A percentile compares a stretch with the other conserved stretches of the same genome.
Conservation (phyloP, 2,888 invertebrate species). For the Oxycera nigricornis region DNA sequence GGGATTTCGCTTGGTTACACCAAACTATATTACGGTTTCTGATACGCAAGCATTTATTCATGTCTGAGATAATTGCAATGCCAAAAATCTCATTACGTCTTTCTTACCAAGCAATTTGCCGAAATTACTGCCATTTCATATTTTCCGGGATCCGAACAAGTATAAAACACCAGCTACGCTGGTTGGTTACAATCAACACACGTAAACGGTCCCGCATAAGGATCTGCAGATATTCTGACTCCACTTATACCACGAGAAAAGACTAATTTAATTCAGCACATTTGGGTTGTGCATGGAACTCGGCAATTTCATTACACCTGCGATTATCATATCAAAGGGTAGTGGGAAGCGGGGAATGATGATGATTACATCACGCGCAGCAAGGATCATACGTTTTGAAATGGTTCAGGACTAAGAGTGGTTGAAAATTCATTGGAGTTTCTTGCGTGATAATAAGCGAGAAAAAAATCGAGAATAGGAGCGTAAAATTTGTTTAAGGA, state of each 20-base stretch:
- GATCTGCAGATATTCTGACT: not conserved
- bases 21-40: too few species aligned
- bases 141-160: too few species aligned
- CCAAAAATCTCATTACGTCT: not conserved
- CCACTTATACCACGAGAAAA: not conserved
- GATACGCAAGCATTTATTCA: too few species aligned
- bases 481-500: too few species aligned
- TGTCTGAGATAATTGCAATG: not conserved
- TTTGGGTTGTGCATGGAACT: not conserved
- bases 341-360: not conserved
- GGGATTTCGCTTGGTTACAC: too few species aligned
- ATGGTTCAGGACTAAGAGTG: too few species aligned
- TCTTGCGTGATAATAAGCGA: too few species aligned
- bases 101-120: not conserved
- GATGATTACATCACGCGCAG: not conserved
- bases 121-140: not conserved
- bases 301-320: not conserved
- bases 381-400: too few species aligned
- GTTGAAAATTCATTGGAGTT: too few species aligned
- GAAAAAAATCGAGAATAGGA: too few species aligned
- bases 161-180: not conserved
- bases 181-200: not conserved
- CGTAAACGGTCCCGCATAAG: not conserved
- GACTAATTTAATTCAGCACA: not conserved
- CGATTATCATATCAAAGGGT: conserved; percentile 2